Evolutionary conservation across 2,888 invertebrate genomes (phyloP), one percentile per base, ranked within the genome.

Genomic region (Geotrupes spiniger): DNA sequence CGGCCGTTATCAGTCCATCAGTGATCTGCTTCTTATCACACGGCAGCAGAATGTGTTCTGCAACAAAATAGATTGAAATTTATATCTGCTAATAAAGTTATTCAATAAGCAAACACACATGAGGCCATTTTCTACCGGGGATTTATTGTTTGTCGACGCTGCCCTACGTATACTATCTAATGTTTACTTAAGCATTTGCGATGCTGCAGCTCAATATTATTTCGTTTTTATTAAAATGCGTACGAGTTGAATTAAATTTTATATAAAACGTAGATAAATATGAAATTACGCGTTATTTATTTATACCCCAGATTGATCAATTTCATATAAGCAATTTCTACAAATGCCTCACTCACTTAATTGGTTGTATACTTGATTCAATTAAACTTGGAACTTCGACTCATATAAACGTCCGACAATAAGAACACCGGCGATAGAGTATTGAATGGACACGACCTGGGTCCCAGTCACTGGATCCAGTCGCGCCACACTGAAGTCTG

Each of bases 1-100:
- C 65, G 56, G 57, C 62, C 64, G 66, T 67, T 66, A 68, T 67
- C 63, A 62, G 62, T 55, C 60, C 65, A 68, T 67, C 51, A 38
- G 46, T 15, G 46, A 51, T 46, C 47, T 47, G 42, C 38, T 42
- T 42, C 47, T 47, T 47, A 47, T 47, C 47, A 47, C 36, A 12
- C 41, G 36, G 27, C 29, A 28, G 17, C 47, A 47, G 42, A 31
- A 38, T 27, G 28, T 14, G 14, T n/a, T 42, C 42, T 42, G 37
- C 6, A 28, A 28, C 29, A 28, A 21, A 25, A 47, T 48, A 52
- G 50, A 51, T 51, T 45, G 49, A 44, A 40, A 45, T 41, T 45
- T 45, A 49, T 49, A 40, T 44, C 40, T 31, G n/a, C 14, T 38
- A 25, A 33, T 33, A 33, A 14, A 33, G 29, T 29, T 29, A 29